Base-by-base conservation (phyloP, 30 jellyfish, hydroid and myxozoan species). In the Aurelia coerulea region DNA sequence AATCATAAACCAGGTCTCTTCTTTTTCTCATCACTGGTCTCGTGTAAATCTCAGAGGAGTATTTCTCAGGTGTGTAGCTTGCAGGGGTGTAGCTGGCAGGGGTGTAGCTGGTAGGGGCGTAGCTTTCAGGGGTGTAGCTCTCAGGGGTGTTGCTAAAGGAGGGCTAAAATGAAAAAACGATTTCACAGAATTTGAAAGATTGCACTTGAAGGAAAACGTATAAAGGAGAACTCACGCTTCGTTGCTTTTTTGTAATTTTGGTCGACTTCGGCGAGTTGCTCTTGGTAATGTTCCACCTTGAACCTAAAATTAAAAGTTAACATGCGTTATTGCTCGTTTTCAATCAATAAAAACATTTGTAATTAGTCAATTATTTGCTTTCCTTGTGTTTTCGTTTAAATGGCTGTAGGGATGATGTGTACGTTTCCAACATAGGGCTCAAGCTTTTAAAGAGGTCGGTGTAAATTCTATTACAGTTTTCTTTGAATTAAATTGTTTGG, bases 211-310 rank as follows among this genome's bases (percentile, higher is more conserved):
- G 17, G 16, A 0, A 16, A 53, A 67, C 42, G 56, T 46, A 52
- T 2, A 35, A 63, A 56, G 29, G 56, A 10, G 73, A 31, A 51
- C 81, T 71, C 65, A 83, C 85, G 78, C 62, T 72, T 83, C 92
- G 5, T 83, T 18, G 80, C 92, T 83, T 72, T 59, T 53, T 19
- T 81, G 84, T 15, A 83, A 49, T 41, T 72, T 83, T 59, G 79
- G 67, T 32, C 92, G 60, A n/a, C 92, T 70, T 32, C 86, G 74
- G 23, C 86, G 82, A n/a, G 85, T 53, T 8, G 84, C 70, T 71
- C 92, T 58, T 32, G 92, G 92, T 33, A 83, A 69, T 2, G 92
- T 83, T 34, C 92, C 92, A 72, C 86, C 92, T 23, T 69, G 66
- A 34, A 29, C 76, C 90, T 80, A 56, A 16, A 39, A 71, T 13